phyloP scores from a whole-genome alignment of 1,140 invertebrate species.

The Caerostris darwini region DNA sequence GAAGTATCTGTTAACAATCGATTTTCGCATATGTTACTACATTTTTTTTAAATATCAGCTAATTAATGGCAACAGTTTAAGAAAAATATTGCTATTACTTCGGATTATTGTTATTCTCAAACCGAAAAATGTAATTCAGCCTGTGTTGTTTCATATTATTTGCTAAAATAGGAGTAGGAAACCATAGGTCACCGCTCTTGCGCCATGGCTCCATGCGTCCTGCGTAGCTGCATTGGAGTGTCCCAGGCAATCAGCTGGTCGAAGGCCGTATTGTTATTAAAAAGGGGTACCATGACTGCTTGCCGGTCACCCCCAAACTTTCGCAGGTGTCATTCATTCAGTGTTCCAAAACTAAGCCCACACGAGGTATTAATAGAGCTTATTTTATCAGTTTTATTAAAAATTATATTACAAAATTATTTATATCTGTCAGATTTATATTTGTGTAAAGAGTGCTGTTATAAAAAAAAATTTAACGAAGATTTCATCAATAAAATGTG shows the following conservation, averaged over 20 bases:
- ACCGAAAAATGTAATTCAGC: not conserved
- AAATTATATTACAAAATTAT: not conserved
- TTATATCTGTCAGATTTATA: not conserved
- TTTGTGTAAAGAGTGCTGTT: too few relatives aligned
- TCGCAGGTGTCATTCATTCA: constrained; percentile 74
- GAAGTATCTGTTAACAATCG: not conserved
- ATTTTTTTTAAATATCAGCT: constrained; percentile 36
- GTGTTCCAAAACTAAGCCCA: constrained; percentile 77
- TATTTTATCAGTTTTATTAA: not conserved
- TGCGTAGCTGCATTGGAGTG: constrained; percentile 75
- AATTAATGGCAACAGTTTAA: constrained; percentile 57
- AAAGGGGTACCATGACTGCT: constrained; percentile 72
- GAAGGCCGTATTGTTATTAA: constrained; percentile 64
- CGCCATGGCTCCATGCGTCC: constrained; percentile 76
- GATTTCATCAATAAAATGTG: too few relatives aligned
- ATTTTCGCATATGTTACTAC: constrained; percentile 31
- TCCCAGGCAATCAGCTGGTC: constrained; percentile 77
- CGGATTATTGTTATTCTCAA: not conserved
- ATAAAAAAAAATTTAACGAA: too few relatives aligned
- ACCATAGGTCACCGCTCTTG: constrained; percentile 75
- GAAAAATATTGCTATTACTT: constrained; percentile 17
- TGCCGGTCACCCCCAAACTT: constrained; percentile 71
- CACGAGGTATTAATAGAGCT: constrained; percentile 75
- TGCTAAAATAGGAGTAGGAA: constrained; percentile 1
- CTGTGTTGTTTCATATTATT: not conserved